Evolutionary conservation across 2,113 vertebrate genomes (phyloP).

Genomic region (Chrysemys picta): DNA sequence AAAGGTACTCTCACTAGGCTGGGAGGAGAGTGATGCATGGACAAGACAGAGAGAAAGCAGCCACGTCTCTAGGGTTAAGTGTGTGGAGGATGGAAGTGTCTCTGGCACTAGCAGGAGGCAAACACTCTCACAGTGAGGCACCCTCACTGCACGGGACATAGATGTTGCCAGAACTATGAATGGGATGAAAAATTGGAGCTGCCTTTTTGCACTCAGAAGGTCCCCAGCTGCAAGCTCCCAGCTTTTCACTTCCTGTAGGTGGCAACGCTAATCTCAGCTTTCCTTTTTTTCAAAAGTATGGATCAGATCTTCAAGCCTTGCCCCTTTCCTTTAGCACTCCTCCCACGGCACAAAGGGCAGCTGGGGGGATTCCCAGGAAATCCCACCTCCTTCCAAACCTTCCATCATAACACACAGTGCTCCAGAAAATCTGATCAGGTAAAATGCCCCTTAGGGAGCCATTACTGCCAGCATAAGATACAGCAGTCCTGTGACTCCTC

Average conservation of each 20-base stretch:
- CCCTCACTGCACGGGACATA: not conserved
- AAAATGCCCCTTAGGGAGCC: not conserved
- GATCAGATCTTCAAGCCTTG: not conserved
- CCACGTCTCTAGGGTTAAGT: not conserved
- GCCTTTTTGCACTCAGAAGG: not conserved
- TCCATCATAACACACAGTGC: not conserved
- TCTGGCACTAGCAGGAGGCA: not conserved
- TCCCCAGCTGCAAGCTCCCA: not conserved
- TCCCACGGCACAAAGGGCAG: not conserved
- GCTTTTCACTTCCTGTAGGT: not conserved
- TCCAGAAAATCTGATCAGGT: not conserved
- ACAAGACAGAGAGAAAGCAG: not conserved
- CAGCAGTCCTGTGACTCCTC: not conserved
- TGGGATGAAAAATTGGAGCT: not conserved
- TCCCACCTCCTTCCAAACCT: not conserved
- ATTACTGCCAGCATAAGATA: not conserved
- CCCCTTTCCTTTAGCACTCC: not conserved
- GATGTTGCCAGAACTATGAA: not conserved
- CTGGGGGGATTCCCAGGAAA: not conserved
- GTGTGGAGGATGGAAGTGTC: not conserved
- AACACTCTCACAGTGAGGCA: not conserved
- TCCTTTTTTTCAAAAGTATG: not conserved
- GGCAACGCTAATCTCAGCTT: not conserved
- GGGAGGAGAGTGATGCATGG: not conserved
- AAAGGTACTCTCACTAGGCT: not conserved